Percentiles rank a stretch among this genome's conserved stretches.
These are phyloP conservation scores for Dorcus parallelipipedus DNA, from an alignment of 2,888 invertebrate genomes.

Conservation along the genomic window DNA sequence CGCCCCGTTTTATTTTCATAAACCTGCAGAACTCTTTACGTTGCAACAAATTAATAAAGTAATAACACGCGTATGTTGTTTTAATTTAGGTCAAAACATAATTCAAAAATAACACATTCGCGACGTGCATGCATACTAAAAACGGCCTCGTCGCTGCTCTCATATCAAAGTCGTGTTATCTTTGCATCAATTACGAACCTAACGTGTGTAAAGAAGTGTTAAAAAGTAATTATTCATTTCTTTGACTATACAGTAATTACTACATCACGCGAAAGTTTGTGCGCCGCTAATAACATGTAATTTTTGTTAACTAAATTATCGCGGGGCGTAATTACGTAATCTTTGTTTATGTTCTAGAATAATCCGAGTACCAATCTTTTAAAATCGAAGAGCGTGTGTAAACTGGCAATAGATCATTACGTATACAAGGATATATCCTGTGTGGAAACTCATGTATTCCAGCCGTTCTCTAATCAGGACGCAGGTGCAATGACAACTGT, in stretches of 20 bases:
- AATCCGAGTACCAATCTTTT: conserved; percentile 64
- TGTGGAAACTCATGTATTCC: conserved; percentile 68
- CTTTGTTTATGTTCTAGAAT: conserved; percentile 50
- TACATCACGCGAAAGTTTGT: not conserved
- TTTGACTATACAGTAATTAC: not conserved
- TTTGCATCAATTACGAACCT: not conserved
- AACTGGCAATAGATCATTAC: conserved; percentile 72
- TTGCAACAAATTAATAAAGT: too few relatives aligned
- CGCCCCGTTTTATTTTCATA: too few relatives aligned
- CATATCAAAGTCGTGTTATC: not conserved
- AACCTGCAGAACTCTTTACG: too few relatives aligned
- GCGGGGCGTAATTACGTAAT: not conserved
- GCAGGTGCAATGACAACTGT: conserved; percentile 71
- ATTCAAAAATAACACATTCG: too few relatives aligned
- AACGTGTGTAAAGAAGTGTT: conserved; percentile 3
- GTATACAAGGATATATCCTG: conserved; percentile 71
- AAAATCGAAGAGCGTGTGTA: conserved; percentile 69
- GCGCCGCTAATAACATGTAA: not conserved
- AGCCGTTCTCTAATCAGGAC: conserved; percentile 71
- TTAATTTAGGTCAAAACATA: too few relatives aligned
- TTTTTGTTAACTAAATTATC: conserved; percentile 2
- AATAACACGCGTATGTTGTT: too few relatives aligned
- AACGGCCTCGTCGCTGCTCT: too few relatives aligned
- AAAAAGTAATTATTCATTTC: conserved; percentile 3
- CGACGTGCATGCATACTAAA: too few relatives aligned